Evolutionary conservation across 2,888 invertebrate species (phyloP), one percentile per base, ranked within the genome.

Genomic region (Chydorus sphaericus): DNA sequence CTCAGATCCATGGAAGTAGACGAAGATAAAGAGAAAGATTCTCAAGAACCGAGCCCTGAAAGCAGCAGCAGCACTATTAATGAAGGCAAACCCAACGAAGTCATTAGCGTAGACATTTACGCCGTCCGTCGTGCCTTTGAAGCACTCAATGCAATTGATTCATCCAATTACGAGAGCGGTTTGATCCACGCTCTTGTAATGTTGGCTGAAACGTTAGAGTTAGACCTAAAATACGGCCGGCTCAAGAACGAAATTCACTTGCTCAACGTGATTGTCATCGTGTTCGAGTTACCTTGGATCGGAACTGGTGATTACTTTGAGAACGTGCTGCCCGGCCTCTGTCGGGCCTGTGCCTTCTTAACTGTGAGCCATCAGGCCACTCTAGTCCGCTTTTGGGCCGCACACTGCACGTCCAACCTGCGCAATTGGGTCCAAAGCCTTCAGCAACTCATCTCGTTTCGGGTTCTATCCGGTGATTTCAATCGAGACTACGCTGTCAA

Each of bases 11-110:
- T 83, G 57, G 83, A 84, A 67, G 81, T 80, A 54, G 90, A 91
- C 67, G 78, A 81, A 61, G 91, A 92, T 63, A 91, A 91, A 71
- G 91, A 91, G 66, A 82, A 84, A 64, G 90, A 91, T 65, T 81
- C 84, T 64, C 61, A 63, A 50, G 65, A 65, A 59, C 53, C 58
- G 76, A 80, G 58, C 65, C 73, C 60, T 68, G 79, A 66, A 60
- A 66, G n/a, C 26, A 52, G 44, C 3, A 29, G 36, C 5, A 29
- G 33, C 16, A 33, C 38, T 1, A 16, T 48, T 16, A 28, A 23
- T 14, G 30, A 38, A 33, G n/a, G n/a, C n/a, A n/a, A n/a, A n/a
- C n/a, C n/a, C n/a, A n/a, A n/a, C n/a, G 30, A 44, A 11, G 56
- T 44, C 10, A 29, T 54, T 29, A 53, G 63, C 26, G 74, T 88